Evolutionary conservation across 2,797 vertebrate genomes (phyloP).

Genomic region (Anisognathus igniventris): DNA sequence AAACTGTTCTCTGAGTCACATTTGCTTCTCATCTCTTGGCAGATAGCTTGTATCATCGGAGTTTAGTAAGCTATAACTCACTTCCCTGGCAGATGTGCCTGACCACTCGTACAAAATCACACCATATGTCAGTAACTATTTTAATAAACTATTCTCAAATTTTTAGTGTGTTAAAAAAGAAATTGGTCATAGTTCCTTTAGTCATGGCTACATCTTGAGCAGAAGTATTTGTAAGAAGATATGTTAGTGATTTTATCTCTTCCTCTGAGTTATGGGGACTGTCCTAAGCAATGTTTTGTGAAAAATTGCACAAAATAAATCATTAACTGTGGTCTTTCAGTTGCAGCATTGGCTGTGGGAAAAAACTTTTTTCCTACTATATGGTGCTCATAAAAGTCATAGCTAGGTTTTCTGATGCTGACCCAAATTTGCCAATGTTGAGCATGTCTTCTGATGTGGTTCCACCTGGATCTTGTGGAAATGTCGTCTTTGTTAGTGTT

Average conservation of each 20-base stretch:
- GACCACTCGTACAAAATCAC: not conserved
- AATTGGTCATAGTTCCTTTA: not conserved
- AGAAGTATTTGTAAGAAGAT: not conserved
- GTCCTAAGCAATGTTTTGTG: not conserved
- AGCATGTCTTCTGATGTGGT: accelerated
- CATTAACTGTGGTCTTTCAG: not conserved
- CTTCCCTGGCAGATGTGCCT: not conserved
- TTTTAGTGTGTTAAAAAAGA: not conserved
- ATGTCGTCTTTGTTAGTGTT: not conserved
- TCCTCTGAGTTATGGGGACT: not conserved
- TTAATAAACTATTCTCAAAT: not conserved
- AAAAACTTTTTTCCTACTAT: not conserved
- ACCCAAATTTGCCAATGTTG: not conserved
- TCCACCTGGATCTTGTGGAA: not conserved
- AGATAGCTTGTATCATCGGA: not conserved
- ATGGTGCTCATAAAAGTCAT: not conserved
- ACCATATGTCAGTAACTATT: constrained; percentile 17
- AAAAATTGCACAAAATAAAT: not conserved
- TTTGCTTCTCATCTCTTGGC: constrained; percentile 15
- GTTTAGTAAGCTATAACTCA: not conserved
- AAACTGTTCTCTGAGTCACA: not conserved
- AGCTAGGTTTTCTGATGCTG: not conserved
- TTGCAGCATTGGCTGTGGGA: not conserved
- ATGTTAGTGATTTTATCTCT: not conserved
- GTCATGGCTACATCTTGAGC: not conserved